Evolutionary conservation across 2,797 vertebrate species (phyloP).

Genomic region (Amblyraja radiata): DNA sequence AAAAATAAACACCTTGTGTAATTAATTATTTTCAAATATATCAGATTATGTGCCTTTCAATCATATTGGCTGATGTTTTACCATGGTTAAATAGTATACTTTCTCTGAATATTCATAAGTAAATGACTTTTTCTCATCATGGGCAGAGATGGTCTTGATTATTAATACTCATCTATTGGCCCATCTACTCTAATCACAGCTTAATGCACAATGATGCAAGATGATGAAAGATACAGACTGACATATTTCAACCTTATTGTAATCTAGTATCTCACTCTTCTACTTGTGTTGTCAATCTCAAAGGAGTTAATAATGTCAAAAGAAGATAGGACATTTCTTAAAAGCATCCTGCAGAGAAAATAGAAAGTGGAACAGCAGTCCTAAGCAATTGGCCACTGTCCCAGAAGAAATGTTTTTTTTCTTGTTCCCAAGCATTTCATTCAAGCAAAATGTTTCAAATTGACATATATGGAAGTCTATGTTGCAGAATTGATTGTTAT

Average conservation of each 20-base stretch:
- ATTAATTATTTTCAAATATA: neutral
- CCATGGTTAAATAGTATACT: neutral
- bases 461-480: neutral
- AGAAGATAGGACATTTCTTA: neutral
- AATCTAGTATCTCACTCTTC: neutral
- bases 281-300: neutral
- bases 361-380: neutral
- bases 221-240: neutral
- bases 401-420: neutral
- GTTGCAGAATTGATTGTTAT: neutral
- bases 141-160: neutral
- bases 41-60: neutral
- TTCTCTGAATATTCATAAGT: neutral
- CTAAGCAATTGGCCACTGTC: neutral
- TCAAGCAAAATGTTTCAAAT: neutral
- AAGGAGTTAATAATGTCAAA: neutral
- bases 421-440: neutral
- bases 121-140: neutral
- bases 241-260: neutral
- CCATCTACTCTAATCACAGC: neutral
- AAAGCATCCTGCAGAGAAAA: neutral
- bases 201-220: neutral
- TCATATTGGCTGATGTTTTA: neutral
- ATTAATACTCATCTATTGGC: neutral
- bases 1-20: neutral